These are phyloP conservation scores for Neoniphon sammara DNA, from an alignment of 2,797 vertebrate genomes.

Conservation along the genomic window DNA sequence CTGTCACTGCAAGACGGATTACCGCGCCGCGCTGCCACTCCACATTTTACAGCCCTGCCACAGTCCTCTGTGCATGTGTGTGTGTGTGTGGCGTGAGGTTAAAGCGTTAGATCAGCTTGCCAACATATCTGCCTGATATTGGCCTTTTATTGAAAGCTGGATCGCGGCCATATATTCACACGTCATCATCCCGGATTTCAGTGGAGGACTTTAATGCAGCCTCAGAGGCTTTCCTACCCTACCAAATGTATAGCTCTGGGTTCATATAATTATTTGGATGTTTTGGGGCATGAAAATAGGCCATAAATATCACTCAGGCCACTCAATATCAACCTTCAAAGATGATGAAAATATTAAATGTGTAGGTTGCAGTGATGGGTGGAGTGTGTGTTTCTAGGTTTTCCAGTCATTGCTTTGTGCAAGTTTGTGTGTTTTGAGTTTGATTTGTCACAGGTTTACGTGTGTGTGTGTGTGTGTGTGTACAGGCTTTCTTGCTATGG, in stretches of 20 bases:
- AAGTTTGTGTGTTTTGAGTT: not conserved
- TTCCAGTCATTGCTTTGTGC: too few relatives aligned
- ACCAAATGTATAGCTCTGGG: too few relatives aligned
- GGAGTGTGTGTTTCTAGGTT: not conserved
- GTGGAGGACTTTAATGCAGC: not conserved
- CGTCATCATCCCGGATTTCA: not conserved
- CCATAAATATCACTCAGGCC: too few relatives aligned
- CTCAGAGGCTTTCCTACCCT: too few relatives aligned
- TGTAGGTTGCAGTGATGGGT: too few relatives aligned
- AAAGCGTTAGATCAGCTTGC: slow-evolving; percentile 14
- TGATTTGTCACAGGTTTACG: too few relatives aligned
- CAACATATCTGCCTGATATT: too few relatives aligned
- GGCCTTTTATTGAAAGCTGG: too few relatives aligned
- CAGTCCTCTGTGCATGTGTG: slow-evolving; percentile 24
- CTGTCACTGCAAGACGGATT: slow-evolving; percentile 79
- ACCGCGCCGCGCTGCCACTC: slow-evolving; percentile 63
- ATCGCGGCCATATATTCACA: not conserved
- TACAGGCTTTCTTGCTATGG: slow-evolving; percentile 19
- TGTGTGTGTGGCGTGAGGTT: slow-evolving; percentile 41
- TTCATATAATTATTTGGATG: too few relatives aligned
- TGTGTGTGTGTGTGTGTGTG: slow-evolving; percentile 15
- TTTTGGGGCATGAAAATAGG: too few relatives aligned
- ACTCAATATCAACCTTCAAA: not conserved
- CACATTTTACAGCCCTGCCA: slow-evolving; percentile 46
- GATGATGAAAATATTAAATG: too few relatives aligned